A percentile compares a stretch with the other conserved stretches of the same genome.
phyloP scores from a whole-genome alignment of 2,113 vertebrate genomes.

The Hipposideros armiger region DNA sequence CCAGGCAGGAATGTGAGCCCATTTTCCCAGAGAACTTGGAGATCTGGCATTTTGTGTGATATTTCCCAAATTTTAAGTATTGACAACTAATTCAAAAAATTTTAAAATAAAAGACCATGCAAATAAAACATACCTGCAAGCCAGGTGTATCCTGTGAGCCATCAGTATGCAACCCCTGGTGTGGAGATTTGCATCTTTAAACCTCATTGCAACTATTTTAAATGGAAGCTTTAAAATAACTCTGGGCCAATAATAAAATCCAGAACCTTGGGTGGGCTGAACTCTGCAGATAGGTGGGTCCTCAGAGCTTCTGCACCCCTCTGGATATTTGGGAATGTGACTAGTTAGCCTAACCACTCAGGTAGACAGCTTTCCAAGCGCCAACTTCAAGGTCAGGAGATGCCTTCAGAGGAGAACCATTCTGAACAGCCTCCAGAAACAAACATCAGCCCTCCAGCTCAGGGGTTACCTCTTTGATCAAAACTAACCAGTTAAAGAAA shows the following conservation, averaged over 20 bases:
- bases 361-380: not conserved
- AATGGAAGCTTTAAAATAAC: conserved; percentile 30
- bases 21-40: not conserved
- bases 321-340: not conserved
- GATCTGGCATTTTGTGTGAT: not conserved
- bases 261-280: not conserved
- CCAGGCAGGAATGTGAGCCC: not conserved
- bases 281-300: not conserved
- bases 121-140: conserved; percentile 43
- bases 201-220: conserved; percentile 32
- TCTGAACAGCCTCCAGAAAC: not conserved
- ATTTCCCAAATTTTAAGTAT: conserved; percentile 47
- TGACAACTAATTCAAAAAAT: not conserved
- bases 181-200: conserved; percentile 1
- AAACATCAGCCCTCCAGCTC: not conserved
- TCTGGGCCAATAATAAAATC: not conserved
- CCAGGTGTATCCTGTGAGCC: conserved; percentile 1
- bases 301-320: not conserved
- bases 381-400: not conserved
- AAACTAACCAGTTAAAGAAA: conserved; percentile 15
- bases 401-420: not conserved
- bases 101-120: not conserved
- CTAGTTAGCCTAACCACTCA: not conserved
- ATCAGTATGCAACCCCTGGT: not conserved
- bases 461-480: not conserved